A percentile compares a stretch with the other conserved stretches of the same genome.
These are phyloP conservation scores for Apamea anceps DNA, from an alignment of 2,888 invertebrate genomes.

Conservation along the genomic window DNA sequence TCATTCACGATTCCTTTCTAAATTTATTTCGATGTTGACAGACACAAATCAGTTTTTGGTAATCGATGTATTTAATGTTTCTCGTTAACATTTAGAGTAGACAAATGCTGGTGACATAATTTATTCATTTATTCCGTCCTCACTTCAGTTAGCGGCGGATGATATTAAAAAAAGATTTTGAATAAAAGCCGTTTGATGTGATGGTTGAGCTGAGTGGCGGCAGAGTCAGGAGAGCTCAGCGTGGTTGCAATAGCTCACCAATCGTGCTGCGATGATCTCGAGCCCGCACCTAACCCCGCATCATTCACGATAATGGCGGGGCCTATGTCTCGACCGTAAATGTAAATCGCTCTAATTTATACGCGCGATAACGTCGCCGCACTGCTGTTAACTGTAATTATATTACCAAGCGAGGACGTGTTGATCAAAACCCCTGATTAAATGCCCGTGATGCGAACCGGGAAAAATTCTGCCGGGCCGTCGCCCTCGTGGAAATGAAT, in stretches of 20 bases:
- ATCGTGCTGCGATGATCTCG: conserved; percentile 79
- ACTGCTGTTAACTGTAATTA: conserved; percentile 90
- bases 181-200: conserved; percentile 56
- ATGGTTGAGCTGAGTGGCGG: conserved; percentile 35
- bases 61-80: conserved; percentile 57
- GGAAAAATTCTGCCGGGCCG: conserved; percentile 77
- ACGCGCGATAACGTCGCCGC: conserved; percentile 89
- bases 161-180: conserved; percentile 49
- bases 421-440: conserved; percentile 89
- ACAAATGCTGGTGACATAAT: conserved; percentile 48
- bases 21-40: conserved; percentile 33
- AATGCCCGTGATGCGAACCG: conserved; percentile 81
- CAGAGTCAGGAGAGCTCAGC: conserved; percentile 45
- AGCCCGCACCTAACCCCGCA: conserved; percentile 85
- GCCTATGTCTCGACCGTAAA: conserved; percentile 88
- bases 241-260: conserved; percentile 65
- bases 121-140: conserved; percentile 60
- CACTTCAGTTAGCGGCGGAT: conserved; percentile 46
- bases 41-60: conserved; percentile 40
- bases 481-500: conserved; percentile 66
- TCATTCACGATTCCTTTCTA: conserved; percentile 23
- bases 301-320: conserved; percentile 88
- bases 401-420: conserved; percentile 89
- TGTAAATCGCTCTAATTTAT: conserved; percentile 90
- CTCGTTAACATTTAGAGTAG: conserved; percentile 58